Evolutionary conservation across 2,888 invertebrate species (phyloP), one percentile per base, ranked within the genome.

Genomic region (Bombyx huttoni): DNA sequence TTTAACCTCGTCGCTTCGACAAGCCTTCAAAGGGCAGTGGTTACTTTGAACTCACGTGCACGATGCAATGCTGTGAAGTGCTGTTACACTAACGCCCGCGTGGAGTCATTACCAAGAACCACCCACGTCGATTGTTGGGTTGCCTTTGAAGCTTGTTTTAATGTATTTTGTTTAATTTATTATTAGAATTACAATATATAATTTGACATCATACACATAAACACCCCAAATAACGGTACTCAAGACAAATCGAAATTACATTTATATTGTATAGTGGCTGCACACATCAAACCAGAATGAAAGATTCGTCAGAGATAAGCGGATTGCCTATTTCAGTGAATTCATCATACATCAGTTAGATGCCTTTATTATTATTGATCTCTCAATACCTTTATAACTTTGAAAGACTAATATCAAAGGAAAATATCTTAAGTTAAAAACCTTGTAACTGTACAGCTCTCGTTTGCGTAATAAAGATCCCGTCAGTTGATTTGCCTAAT

Each of bases 31-130:
- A 74, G 71, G 61, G 62, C 48, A 46, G 67, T 56, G 69, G 67
- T 70, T 61, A 58, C 68, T 76, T 72, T 74, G 70, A 65, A 63
- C 63, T 73, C 68, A 64, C 58, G 58, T 65, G 68, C 70, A 73
- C 40, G 24, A 24, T 24, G 24, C 24, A 24, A 10, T 40, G 9
- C 40, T 10, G 9, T 10, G 40, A 40, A 40, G 40, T 40, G 40
- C 12, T n/a, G n/a, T n/a, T 40, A 12, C 12, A 40, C 40, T 7
- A 12, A 12, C 8, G 40, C 12, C 5, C 24, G 24, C 5, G 24
- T 40, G 40, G 40, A 10, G 12, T 8, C 40, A 12, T 40, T 40
- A 10, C 40, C 40, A 40, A 40, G 40, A 40, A 40, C 40, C 40
- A 40, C 40, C 40, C 40, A 40, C 40, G 3, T 40, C 40, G 12